phyloP scores from a whole-genome alignment of 2,113 vertebrate genomes.

The Mesitornis unicolor region DNA sequence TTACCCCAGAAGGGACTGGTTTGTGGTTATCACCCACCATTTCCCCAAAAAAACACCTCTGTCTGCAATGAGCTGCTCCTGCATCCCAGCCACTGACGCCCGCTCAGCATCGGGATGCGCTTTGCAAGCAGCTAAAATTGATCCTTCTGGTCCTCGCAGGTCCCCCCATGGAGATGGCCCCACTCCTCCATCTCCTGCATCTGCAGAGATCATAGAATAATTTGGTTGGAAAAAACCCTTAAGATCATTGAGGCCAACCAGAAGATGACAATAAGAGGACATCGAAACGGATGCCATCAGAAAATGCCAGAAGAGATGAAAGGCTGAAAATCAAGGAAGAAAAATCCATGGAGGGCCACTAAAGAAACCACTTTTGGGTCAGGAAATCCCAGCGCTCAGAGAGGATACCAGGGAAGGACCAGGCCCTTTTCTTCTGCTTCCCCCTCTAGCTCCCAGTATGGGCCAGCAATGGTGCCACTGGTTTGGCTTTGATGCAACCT shows the following conservation, averaged over 20 bases:
- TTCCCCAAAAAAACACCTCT: accelerated
- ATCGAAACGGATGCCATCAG: accelerated
- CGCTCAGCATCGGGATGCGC: neutral
- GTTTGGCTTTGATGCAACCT: neutral
- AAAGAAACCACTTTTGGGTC: neutral
- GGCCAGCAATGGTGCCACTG: neutral
- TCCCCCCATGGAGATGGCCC: neutral
- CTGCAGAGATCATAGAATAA: neutral
- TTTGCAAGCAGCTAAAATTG: neutral
- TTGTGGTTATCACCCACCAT: neutral
- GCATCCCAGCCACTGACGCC: accelerated
- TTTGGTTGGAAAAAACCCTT: no score
- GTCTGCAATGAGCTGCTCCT: neutral
- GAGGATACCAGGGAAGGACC: neutral
- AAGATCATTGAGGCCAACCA: no score
- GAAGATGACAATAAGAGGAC: no score
- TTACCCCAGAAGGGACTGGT: neutral
- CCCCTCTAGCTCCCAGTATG: neutral
- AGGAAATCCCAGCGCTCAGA: neutral
- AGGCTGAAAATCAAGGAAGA: neutral
- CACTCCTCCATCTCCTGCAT: neutral
- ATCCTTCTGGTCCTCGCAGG: neutral
- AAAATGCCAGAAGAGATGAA: neutral
- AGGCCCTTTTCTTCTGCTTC: neutral
- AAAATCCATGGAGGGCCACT: neutral